phyloP scores from a whole-genome alignment of 2,797 vertebrate species.

The Tangara arthus region DNA sequence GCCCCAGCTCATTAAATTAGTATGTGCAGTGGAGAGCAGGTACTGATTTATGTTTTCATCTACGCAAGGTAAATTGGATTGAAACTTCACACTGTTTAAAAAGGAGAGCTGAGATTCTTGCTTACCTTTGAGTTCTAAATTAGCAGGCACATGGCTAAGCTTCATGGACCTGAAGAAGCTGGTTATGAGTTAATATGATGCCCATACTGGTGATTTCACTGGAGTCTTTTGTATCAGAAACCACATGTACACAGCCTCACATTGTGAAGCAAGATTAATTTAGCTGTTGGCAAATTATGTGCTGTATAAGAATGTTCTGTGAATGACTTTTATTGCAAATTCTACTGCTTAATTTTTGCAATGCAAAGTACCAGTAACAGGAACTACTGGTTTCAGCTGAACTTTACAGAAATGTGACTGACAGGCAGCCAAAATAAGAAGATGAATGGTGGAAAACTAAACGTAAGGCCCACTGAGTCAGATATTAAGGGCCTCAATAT shows the following conservation, averaged over 20 bases:
- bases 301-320: conserved; percentile 44
- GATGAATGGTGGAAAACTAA: conserved; percentile 9
- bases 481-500: conserved; percentile 49
- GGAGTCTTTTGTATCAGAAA: conserved; percentile 45
- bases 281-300: conserved; percentile 69
- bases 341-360: conserved; percentile 65
- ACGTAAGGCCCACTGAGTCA: neutral
- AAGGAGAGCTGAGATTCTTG: conserved; percentile 23
- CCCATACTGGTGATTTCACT: conserved; percentile 38
- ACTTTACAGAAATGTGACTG: conserved; percentile 59
- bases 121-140: conserved; percentile 49
- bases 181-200: neutral
- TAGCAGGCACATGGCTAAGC: neutral
- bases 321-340: conserved; percentile 61
- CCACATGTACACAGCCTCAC: conserved; percentile 52
- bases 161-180: conserved; percentile 39
- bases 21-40: neutral
- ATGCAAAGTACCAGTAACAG: conserved; percentile 24
- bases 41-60: conserved; percentile 63
- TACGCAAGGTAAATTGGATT: conserved; percentile 51
- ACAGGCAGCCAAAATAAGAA: conserved; percentile 53
- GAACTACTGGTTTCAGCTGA: conserved; percentile 70
- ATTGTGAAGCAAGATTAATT: conserved; percentile 69
- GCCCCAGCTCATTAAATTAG: conserved; percentile 32
- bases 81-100: conserved; percentile 52